phyloP scores from a whole-genome alignment of 2,797 vertebrate species.

The Falco novaeseelandiae region DNA sequence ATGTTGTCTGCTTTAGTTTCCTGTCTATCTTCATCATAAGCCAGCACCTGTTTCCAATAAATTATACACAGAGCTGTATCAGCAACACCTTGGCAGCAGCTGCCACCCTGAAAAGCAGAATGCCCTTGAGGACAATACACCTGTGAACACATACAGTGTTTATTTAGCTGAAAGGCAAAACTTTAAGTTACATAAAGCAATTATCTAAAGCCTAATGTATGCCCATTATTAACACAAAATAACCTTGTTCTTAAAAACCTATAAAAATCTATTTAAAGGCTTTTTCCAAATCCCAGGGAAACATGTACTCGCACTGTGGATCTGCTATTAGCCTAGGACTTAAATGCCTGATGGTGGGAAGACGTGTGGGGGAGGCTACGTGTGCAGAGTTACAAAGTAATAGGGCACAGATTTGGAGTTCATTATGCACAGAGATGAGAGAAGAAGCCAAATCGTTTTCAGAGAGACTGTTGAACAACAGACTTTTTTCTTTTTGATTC shows the following conservation, averaged over 20 bases:
- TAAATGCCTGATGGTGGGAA: slow-evolving; percentile 51
- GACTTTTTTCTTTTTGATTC: slow-evolving; percentile 20
- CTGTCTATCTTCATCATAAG: slow-evolving; percentile 80
- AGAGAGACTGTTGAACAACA: slow-evolving; percentile 27
- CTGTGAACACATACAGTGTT: slow-evolving; percentile 83
- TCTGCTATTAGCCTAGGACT: slow-evolving; percentile 53
- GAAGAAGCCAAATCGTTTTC: slow-evolving; percentile 21
- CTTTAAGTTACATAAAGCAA: slow-evolving; percentile 79
- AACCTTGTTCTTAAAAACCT: slow-evolving; percentile 79
- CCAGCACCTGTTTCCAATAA: slow-evolving; percentile 83
- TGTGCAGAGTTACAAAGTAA: slow-evolving; percentile 38
- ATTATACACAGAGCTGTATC: slow-evolving; percentile 78
- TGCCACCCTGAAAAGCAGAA: slow-evolving; percentile 75
- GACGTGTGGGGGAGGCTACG: slow-evolving; percentile 15
- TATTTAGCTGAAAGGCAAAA: slow-evolving; percentile 81
- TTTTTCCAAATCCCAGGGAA: slow-evolving; percentile 76
- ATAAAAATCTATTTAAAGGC: slow-evolving; percentile 79
- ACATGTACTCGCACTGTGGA: slow-evolving; percentile 38
- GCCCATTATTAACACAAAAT: slow-evolving; percentile 83
- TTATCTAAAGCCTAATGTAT: slow-evolving; percentile 80
- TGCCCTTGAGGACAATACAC: slow-evolving; percentile 82
- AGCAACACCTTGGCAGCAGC: slow-evolving; percentile 82
- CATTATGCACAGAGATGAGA: slow-evolving; percentile 13
- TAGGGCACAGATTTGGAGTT: slow-evolving; percentile 46
- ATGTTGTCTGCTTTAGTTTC: slow-evolving; percentile 81